A percentile compares a stretch with the other conserved stretches of the same genome.
Conservation (phyloP, 2,113 vertebrate genomes). For the Callospermophilus lateralis region DNA sequence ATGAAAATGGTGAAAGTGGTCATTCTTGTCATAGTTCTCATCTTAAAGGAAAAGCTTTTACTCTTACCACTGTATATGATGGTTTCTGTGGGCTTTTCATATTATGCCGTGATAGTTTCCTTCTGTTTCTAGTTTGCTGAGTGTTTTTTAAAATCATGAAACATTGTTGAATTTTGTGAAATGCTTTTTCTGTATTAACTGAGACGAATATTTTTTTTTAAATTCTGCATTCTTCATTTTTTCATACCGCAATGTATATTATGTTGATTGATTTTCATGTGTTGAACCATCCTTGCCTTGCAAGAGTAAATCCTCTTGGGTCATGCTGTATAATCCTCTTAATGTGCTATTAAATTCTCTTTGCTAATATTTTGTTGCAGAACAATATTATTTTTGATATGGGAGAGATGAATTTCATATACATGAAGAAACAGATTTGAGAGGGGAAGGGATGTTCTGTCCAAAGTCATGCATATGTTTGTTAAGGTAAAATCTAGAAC, state of each 20-base stretch:
- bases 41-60: not conserved
- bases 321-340: not conserved
- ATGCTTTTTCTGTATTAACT: not conserved
- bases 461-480: not conserved
- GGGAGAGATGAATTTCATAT: not conserved
- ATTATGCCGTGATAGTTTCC: not conserved
- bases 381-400: not conserved
- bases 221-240: not conserved
- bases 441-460: not conserved
- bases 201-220: not conserved
- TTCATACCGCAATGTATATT: not conserved
- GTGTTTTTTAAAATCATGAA: not conserved
- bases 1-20: not conserved
- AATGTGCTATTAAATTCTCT: not conserved
- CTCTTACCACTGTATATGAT: not conserved
- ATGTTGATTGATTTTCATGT: not conserved
- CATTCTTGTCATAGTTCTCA: not conserved
- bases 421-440: not conserved
- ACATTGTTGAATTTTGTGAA: not conserved
- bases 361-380: not conserved
- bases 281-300: not conserved
- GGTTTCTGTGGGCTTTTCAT: not conserved
- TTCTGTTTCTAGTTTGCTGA: not conserved
- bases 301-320: not conserved
- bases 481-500: not conserved